These are phyloP conservation scores for Zhuqinia jingwanae DNA, from an alignment of 2,888 invertebrate species.

Conservation along the genomic window DNA sequence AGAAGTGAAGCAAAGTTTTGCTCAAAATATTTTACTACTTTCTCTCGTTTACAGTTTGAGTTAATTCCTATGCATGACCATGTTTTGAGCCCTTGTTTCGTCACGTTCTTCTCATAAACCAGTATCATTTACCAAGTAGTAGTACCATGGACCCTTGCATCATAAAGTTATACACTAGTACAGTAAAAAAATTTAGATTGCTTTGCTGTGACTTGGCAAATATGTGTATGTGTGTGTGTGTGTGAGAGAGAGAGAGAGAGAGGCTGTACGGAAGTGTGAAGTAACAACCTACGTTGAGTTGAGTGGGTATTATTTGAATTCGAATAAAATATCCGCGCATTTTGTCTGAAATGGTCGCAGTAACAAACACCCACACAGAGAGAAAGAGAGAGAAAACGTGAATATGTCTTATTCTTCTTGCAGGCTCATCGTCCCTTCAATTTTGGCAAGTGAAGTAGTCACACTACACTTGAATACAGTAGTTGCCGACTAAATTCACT, in stretches of 20 bases:
- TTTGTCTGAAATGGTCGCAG: constrained; percentile 25
- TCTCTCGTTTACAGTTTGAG: constrained; percentile 7
- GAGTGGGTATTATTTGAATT: not conserved
- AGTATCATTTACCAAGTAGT: constrained; percentile 72
- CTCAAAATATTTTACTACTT: not conserved
- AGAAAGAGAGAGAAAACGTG: not conserved
- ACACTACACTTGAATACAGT: too few relatives aligned
- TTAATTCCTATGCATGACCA: constrained; percentile 28
- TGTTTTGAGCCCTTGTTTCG: constrained; percentile 69
- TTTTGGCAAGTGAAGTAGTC: constrained; percentile 29
- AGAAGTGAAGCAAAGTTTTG: not conserved
- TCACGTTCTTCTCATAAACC: constrained; percentile 78
- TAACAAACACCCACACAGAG: not conserved
- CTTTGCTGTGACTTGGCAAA: not conserved
- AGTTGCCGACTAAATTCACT: too few relatives aligned
- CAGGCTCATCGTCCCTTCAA: constrained; percentile 22
- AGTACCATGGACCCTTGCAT: not conserved
- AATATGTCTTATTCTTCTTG: not conserved
- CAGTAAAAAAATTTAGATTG: not conserved
- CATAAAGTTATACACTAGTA: not conserved
- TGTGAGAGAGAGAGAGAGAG: too few relatives aligned
- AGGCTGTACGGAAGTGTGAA: not conserved
- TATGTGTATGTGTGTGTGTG: too few relatives aligned
- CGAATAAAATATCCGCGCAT: constrained; percentile 23
- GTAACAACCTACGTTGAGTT: not conserved